Base-by-base conservation (phyloP, 2,797 vertebrate species). In the Epinephelus coioides region DNA sequence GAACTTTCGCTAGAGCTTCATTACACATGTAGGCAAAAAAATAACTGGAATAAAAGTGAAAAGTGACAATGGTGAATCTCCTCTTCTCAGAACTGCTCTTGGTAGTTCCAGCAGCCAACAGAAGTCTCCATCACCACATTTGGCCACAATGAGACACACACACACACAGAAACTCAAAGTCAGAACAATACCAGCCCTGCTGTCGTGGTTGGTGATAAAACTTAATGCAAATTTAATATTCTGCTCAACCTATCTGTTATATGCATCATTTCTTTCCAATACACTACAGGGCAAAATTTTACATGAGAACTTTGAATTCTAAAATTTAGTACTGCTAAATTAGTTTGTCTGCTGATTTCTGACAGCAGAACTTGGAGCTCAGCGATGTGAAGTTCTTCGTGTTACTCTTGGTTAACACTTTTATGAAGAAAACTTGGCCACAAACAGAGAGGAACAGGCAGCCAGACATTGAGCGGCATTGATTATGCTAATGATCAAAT, bases 401-500 rank as follows among this genome's bases (percentile, higher is more conserved):
- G 19, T 46, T 43, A n/a, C 51, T 12, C 21, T 13, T 44, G 0
- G 65, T 43, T 44, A 17, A 27, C 17, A 27, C 44, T 23, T 69
- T 38, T 38, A 10, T 38, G 27, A 34, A 23, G 25, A 46, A 60
- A 60, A 71, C 27, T 50, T 49, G 25, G 44, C 56, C 68, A 34
- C 55, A 49, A 69, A 30, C 66, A 44, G 40, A 27, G 2, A 69
- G n/a, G n/a, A 61, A 30, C 44, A 64, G 44, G 17, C 44, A 49
- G 21, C 10, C 25, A 43, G 38, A 43, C 14, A 43, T 61, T 43
- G 13, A 60, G 34, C 5, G 11, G 34, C 19, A 60, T n/a, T 40
- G 43, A 49, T 69, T 69, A 69, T 57, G 27, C 21, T 69, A 10
- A 55, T 68, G 9, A 27, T 15, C 5, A 15, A 47, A 19, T 70